Evolutionary conservation across 1,140 invertebrate species (phyloP).

Genomic region (Caenorhabditis brenneri): DNA sequence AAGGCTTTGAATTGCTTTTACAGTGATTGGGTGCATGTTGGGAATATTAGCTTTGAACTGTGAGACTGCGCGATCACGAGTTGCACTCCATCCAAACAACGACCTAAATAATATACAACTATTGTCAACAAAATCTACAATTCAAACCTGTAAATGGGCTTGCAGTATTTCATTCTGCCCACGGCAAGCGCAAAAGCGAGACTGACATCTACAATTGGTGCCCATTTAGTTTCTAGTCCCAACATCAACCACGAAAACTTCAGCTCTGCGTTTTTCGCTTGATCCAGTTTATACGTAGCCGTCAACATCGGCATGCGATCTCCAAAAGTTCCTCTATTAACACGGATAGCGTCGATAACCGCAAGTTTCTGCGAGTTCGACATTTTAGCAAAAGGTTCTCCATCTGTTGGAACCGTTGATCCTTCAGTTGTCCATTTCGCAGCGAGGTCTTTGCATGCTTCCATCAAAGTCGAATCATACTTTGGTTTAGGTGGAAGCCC

Average conservation of each 20-base stretch:
- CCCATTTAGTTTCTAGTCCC: constrained; percentile 76
- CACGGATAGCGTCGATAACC: constrained; percentile 47
- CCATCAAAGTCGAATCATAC: constrained; percentile 79
- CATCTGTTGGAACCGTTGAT: constrained; percentile 59
- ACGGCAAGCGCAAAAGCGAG: constrained; percentile 81
- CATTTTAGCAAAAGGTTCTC: constrained; percentile 74
- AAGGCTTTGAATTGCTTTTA: constrained; percentile 16
- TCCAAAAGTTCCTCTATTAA: not conserved
- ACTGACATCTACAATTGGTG: constrained; percentile 76
- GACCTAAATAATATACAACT: not conserved
- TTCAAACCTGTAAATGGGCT: constrained; percentile 79
- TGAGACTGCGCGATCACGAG: not conserved
- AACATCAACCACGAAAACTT: constrained; percentile 48
- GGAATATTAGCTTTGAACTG: constrained; percentile 17
- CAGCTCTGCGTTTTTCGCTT: constrained; percentile 76
- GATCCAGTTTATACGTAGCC: constrained; percentile 22
- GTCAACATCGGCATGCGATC: constrained; percentile 41
- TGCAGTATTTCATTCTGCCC: constrained; percentile 87
- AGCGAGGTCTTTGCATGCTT: constrained; percentile 76
- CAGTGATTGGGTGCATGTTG: constrained; percentile 30
- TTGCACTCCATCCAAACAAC: constrained; percentile 2
- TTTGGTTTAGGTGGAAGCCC: constrained; percentile 87
- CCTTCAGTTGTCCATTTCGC: constrained; percentile 73
- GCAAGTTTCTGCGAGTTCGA: constrained; percentile 75
- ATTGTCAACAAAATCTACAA: too few species aligned